Evolutionary conservation across 2,797 vertebrate species (phyloP), one percentile per base, ranked within the genome.

Genomic region (Aeoliscus strigatus): DNA sequence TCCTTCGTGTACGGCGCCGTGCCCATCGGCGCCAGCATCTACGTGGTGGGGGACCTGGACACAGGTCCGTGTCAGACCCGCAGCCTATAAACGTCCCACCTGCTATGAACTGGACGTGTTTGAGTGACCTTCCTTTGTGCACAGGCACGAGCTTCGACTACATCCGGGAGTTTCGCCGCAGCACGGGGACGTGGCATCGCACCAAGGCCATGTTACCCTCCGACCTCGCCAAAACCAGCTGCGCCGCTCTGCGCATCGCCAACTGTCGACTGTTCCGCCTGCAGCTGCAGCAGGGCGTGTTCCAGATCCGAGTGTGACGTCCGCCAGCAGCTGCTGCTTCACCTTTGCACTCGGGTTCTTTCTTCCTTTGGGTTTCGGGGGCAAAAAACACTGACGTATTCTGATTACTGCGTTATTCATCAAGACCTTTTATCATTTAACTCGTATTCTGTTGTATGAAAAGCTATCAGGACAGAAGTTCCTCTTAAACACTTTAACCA

Each of bases 1-100:
- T 98, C 95, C 30, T 98, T 98, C 1, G 94, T 98, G 1, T 99
- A 97, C 6, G 94, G 94, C 9, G 96, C 96, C 3, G 93, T 98
- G 26, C 90, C 96, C 16, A 94, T 98, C 3, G 93, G 96, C 48
- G 92, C 93, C 56, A 96, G 91, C 66, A 91, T 99, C 80, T 99
- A 98, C 2, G 93, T 98, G n/a, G 92, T 99, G 23, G 96, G 96
- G 60, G 96, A 99, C 73, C 89, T 99, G 2, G 96, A 99, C 70
- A 99, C 94, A 51, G 96, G 96, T 99, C 39, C 81, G 91, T 40
- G 3, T 9, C 15, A 11, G 1, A 2, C 2, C 9, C 23, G 28
- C 23, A 24, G 16, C n/a, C n/a, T n/a, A n/a, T n/a, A n/a, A n/a
- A n/a, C n/a, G n/a, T n/a, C n/a, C n/a, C n/a, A n/a, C n/a, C n/a